These are phyloP conservation scores for Brachyptera putata DNA, from an alignment of 2,888 invertebrate genomes.

Conservation along the genomic window DNA sequence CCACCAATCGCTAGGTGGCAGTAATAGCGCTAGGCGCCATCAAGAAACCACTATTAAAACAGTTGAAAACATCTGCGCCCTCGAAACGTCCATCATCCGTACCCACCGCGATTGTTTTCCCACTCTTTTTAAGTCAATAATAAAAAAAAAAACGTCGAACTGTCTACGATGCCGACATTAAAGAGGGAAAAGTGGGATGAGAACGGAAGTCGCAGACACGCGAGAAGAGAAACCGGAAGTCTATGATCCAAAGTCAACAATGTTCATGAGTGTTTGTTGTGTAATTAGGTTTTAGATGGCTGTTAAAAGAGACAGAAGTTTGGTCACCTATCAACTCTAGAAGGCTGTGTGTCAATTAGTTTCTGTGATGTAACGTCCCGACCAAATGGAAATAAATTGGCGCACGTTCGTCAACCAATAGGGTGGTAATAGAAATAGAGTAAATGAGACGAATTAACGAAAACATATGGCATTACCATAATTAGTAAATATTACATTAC, in stretches of 20 bases:
- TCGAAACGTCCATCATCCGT: background rate
- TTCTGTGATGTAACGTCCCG: too few relatives aligned
- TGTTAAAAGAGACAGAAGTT: too few relatives aligned
- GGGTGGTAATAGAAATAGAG: background rate
- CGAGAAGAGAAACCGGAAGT: background rate
- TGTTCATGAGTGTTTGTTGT: conserved; percentile 7
- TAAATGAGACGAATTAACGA: too few relatives aligned
- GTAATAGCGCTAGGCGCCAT: too few relatives aligned
- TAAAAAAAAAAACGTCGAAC: background rate
- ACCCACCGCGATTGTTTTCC: background rate
- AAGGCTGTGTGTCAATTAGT: background rate
- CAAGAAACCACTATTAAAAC: background rate
- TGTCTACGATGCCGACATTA: background rate
- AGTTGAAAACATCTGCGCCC: background rate
- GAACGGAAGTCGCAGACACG: background rate
- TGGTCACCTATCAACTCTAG: too few relatives aligned
- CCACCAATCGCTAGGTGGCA: too few relatives aligned
- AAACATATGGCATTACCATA: too few relatives aligned
- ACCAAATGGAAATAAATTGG: conserved; percentile 1
- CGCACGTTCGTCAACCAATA: background rate
- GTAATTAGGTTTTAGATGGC: conserved; percentile 16
- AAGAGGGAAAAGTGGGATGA: background rate
- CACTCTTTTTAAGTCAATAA: background rate
- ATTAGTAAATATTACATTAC: too few relatives aligned
- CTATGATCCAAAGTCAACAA: conserved; percentile 13